Evolutionary conservation across 2,113 vertebrate genomes (phyloP), one percentile per base, ranked within the genome.

Genomic region (Hippocampus abdominalis): DNA sequence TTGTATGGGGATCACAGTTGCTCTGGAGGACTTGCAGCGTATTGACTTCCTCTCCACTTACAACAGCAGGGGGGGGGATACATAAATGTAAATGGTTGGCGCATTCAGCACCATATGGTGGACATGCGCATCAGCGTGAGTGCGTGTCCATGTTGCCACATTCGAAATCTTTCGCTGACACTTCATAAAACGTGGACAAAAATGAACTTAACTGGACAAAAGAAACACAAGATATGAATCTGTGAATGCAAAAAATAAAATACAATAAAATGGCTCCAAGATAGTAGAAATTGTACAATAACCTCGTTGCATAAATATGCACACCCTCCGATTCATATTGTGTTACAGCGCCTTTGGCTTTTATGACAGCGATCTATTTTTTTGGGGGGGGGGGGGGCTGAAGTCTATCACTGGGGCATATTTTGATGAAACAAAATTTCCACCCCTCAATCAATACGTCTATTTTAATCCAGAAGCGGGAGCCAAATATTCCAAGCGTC

Each of bases 21-120:
- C 76, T 82, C 79, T 76, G 80, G 79, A 79, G 81, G 68, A 69
- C 36, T 1, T 39, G 78, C 5, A 66, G 63, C 71, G 32, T 81
- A 86, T 81, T 49, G 81, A 88, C 76, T 82, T 84, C 57, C 44
- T 87, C 81, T 88, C 79, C 63, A 57, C 83, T 89, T 87, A 83
- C 81, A 85, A n/a, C n/a, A 64, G 63, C 59, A 57, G 53, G 29
- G 29, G 29, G 65, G 68, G 6, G 76, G 73, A 64, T 72, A 71
- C 42, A 67, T 76, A 51, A 71, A 62, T 46, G 74, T 69, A 75
- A 8, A 18, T 54, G 69, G 73, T 73, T 87, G 85, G 80, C 25
- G 46, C 61, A 87, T 27, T 54, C 71, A 65, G 29, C 72, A 75
- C 80, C 81, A 76, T 75, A 74, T 69, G 67, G 69, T 67, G 54